A percentile compares a stretch with the other conserved stretches of the same genome.
Evolutionary conservation across 2,888 invertebrate genomes (phyloP).

Genomic region (Eurois occulta): DNA sequence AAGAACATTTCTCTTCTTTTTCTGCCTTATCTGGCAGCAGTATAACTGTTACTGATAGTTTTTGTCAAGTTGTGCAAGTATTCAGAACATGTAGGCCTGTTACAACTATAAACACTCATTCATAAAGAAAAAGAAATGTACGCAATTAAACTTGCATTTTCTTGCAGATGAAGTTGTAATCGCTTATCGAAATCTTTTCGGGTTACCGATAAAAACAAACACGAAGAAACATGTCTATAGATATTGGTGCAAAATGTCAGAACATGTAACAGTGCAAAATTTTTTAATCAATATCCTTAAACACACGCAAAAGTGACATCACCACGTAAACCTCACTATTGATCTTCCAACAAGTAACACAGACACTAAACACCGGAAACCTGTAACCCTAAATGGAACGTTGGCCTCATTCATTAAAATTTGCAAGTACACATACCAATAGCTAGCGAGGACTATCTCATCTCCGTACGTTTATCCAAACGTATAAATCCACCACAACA

Average conservation of each 20-base stretch:
- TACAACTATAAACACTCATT: constrained; percentile 1
- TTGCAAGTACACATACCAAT: constrained; percentile 76
- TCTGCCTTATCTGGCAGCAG: not conserved
- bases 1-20: not conserved
- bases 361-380: constrained; percentile 72
- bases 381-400: constrained; percentile 60
- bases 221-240: constrained; percentile 13
- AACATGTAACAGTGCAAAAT: constrained; percentile 27
- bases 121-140: not conserved
- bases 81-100: not conserved
- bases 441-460: constrained; percentile 82
- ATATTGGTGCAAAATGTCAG: constrained; percentile 31
- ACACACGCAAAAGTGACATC: constrained; percentile 76
- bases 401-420: constrained; percentile 56
- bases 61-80: constrained; percentile 24
- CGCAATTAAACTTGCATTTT: not conserved
- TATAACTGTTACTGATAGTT: constrained; percentile 1
- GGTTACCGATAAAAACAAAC: constrained; percentile 46
- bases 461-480: constrained; percentile 79
- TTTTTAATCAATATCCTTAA: constrained; percentile 39
- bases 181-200: constrained; percentile 42
- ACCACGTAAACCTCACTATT: constrained; percentile 77
- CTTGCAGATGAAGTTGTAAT: constrained; percentile 9
- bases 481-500: constrained; percentile 78
- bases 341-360: constrained; percentile 74